Evolutionary conservation across 2,797 vertebrate species (phyloP), one percentile per base, ranked within the genome.

Genomic region (Sebastes paucispinis): DNA sequence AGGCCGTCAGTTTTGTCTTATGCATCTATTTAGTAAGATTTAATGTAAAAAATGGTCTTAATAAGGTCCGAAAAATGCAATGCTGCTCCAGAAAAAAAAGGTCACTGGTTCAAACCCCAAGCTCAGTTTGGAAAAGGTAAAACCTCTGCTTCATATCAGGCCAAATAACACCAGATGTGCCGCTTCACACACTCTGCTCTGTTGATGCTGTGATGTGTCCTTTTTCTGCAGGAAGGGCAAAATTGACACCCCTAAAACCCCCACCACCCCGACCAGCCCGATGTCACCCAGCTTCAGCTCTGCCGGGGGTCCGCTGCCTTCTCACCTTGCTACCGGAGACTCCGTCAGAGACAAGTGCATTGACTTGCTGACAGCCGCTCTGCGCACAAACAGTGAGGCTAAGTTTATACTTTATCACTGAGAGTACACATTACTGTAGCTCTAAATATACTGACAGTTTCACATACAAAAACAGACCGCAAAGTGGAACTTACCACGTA

Each of bases 291-390:
- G 94, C 16, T 97, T 97, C 69, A 91, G 91, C 68, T 93, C 94
- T 29, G 2, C 83, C 0, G 92, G 93, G 29, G 95, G 93, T 64
- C 91, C 97, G 1, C 91, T 99, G 88, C 86, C 97, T 1, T 92
- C 97, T 66, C 96, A 95, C 81, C 96, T 98, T 8, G 85, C 96
- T 39, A 99, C 98, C 0, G 97, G 98, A 69, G 96, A 97, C 84
- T 95, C 97, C 0, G 80, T 99, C 88, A 93, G 98, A 84, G 98
- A 99, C 95, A 99, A 99, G 87, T 99, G 98, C 93, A 96, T 99
- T 1, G 98, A 97, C 95, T 97, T 99, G 98, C 90, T 99, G 82
- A 88, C 96, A 0, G 97, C 96, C 0, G 97, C 97, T 4, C 94
- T 99, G 85, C 96, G 95, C 80, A 95, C 96, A 55, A 97, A 98